These are phyloP conservation scores for Gambelia wislizenii DNA, from an alignment of 2,797 vertebrate species.

Conservation along the genomic window DNA sequence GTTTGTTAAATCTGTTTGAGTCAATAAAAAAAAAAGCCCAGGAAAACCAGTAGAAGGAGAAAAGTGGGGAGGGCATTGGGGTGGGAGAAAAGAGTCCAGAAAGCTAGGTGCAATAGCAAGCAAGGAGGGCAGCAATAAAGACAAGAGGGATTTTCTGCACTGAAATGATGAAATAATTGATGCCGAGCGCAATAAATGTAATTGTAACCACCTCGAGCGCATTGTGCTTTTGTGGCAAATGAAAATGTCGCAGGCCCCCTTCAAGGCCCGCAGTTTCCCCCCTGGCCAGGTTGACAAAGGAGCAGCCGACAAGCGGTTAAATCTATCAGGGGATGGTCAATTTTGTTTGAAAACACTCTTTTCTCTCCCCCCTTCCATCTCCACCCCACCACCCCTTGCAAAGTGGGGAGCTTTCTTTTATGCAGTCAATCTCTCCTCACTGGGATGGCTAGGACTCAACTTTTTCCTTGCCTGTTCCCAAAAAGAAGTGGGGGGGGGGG, in stretches of 20 bases:
- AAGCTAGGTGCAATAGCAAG: constrained; percentile 46
- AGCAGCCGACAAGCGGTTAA: constrained; percentile 65
- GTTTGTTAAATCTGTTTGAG: constrained; percentile 63
- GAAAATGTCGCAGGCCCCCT: constrained; percentile 59
- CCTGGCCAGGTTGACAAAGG: constrained; percentile 63
- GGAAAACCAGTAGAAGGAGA: constrained; percentile 55
- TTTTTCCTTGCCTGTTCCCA: constrained; percentile 24
- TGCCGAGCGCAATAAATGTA: constrained; percentile 59
- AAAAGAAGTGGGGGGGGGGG: background rate
- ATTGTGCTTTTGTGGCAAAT: constrained; percentile 63
- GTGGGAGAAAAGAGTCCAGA: background rate
- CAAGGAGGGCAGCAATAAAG: constrained; percentile 58
- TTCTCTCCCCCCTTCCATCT: constrained; percentile 18
- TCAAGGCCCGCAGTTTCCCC: constrained; percentile 24
- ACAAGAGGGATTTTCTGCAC: constrained; percentile 54
- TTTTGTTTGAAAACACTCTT: constrained; percentile 78
- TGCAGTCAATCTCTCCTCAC: constrained; percentile 49
- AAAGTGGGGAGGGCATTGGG: constrained; percentile 56
- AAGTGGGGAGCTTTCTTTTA: constrained; percentile 63
- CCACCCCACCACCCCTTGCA: background rate
- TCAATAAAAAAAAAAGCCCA: constrained; percentile 58
- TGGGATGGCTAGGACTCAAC: constrained; percentile 49
- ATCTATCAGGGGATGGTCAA: constrained; percentile 74
- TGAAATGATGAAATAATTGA: constrained; percentile 67
- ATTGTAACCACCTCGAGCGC: constrained; percentile 51